Base-by-base conservation (phyloP, 2,888 invertebrate genomes). In the Lycia hirtaria region DNA sequence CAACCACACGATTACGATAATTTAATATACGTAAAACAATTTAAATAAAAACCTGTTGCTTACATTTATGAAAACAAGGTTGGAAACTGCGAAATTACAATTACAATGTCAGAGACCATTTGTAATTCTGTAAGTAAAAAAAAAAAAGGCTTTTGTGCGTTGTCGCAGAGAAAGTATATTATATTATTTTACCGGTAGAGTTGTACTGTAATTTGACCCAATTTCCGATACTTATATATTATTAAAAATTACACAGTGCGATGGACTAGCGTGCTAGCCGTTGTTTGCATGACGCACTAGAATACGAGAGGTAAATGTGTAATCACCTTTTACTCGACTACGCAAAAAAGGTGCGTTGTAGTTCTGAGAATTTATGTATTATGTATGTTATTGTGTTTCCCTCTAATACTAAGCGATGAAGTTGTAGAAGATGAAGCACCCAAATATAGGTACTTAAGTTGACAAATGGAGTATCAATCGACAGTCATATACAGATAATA, bases 221-320 rank as follows among this genome's bases (percentile, higher is more conserved):
- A 64, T 65, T 67, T 63, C 7, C 10, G 35, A 35, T 54, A 44
- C 47, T 54, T 53, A 52, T 67, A 66, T 65, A 64, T 70, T 62
- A 67, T 65, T 62, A 54, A 41, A 64, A 69, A 67, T 70, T 69
- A 66, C 60, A 68, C 65, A 68, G 61, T 64, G 65, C 51, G 66
- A 60, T 57, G 63, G 38, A 55, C 53, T 65, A 58, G 69, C 68
- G 68, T 71, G 73, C 56, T 44, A 54, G 35, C 47, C 53, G 60
- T 65, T 73, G 67, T 73, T 72, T 71, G 69, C 64, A 71, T 72
- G 67, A 65, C 57, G 71, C 61, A 62, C 64, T 67, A 68, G 60
- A 71, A 70, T 77, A 63, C 62, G 65, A 71, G 69, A 69, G 65
- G 59, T 59, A 68, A 74, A 75, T 70, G 68, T 72, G 66, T 69